Evolutionary conservation across 2,888 invertebrate species (phyloP).

Genomic region (Cyaniris semiargus): DNA sequence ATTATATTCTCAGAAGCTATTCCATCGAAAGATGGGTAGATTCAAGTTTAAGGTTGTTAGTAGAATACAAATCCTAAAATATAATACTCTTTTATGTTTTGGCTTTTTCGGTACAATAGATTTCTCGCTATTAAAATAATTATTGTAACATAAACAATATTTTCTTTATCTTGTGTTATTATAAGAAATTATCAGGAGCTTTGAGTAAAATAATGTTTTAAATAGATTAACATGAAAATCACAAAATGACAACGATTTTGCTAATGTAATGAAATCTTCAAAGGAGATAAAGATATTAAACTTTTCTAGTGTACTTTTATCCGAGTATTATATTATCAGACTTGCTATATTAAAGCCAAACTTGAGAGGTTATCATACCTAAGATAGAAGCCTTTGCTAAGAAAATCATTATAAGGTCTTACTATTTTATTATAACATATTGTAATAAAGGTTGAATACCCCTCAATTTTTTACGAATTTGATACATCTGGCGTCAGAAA

Average conservation of each 20-base stretch:
- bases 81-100: too few species aligned
- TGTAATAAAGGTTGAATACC: background rate
- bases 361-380: background rate
- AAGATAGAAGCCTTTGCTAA: background rate
- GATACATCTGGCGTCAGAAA: too few species aligned
- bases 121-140: too few species aligned
- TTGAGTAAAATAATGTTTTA: background rate
- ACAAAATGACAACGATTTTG: background rate
- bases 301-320: background rate
- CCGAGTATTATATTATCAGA: background rate
- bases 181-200: background rate
- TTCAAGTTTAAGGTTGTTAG: too few species aligned
- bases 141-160: background rate
- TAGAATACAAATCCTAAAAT: too few species aligned
- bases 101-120: too few species aligned
- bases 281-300: background rate
- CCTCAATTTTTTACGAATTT: background rate
- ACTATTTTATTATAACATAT: too few species aligned
- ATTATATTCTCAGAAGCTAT: too few species aligned
- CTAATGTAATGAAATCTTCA: slow-evolving; percentile 14
- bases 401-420: background rate
- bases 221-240: slow-evolving; percentile 18
- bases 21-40: too few species aligned
- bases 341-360: background rate
- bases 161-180: background rate